These are phyloP conservation scores for Tuta absoluta DNA, from an alignment of 2,888 invertebrate genomes.

Conservation along the genomic window DNA sequence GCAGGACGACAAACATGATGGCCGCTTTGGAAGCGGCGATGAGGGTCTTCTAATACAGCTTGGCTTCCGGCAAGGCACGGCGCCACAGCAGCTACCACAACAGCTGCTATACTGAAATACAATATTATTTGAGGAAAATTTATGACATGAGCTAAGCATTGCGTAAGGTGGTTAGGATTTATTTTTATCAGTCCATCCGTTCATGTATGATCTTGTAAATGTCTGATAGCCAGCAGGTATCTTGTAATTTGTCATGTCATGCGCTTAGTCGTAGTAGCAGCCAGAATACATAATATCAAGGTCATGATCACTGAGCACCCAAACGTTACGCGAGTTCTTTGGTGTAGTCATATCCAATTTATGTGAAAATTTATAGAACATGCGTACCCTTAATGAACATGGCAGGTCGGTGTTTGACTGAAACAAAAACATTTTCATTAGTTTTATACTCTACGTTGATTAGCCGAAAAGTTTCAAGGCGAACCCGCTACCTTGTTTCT, in stretches of 20 bases:
- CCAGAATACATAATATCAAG: too few species aligned
- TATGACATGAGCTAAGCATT: too few species aligned
- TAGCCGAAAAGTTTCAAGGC: too few species aligned
- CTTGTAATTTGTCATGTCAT: too few species aligned
- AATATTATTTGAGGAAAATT: not conserved
- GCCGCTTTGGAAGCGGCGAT: not conserved
- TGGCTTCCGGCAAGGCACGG: too few species aligned
- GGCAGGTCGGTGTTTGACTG: slow-evolving; percentile 65
- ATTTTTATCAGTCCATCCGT: too few species aligned
- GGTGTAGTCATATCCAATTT: too few species aligned
- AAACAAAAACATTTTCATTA: slow-evolving; percentile 41
- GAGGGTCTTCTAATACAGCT: not conserved
- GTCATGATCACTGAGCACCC: too few species aligned
- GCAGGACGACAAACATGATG: not conserved
- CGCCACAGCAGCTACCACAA: not conserved
- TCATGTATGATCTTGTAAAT: too few species aligned
- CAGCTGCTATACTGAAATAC: not conserved
- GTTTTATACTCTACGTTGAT: not conserved
- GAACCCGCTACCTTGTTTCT: slow-evolving; percentile 48
- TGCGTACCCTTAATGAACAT: not conserved
- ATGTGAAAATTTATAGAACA: not conserved
- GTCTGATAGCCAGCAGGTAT: too few species aligned
- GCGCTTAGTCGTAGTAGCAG: too few species aligned
- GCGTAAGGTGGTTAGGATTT: not conserved
- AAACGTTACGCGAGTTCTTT: too few species aligned